phyloP scores from a whole-genome alignment of 2,113 vertebrate genomes.

The Pelecanus crispus region DNA sequence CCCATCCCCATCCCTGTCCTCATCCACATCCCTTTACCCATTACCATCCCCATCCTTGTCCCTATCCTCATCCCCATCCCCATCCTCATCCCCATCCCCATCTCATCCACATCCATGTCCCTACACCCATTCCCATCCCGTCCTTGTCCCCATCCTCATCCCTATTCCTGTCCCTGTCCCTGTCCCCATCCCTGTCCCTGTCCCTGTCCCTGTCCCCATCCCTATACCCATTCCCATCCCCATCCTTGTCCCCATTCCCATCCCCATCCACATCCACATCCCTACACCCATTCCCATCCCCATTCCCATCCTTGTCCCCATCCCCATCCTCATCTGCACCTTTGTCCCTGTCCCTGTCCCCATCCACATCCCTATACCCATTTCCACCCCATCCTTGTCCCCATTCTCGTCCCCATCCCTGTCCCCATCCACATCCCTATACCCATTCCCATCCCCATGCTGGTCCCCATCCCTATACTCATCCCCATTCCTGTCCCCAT shows the following conservation, averaged over 20 bases:
- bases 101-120: no score
- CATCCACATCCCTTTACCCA: neutral
- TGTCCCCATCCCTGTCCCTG: neutral
- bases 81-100: fast-evolving
- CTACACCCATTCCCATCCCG: neutral
- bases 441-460: fast-evolving
- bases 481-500: no score
- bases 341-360: fast-evolving
- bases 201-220: neutral
- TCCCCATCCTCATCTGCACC: neutral
- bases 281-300: fast-evolving
- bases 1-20: fast-evolving
- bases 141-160: no score
- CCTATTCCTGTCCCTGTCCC: neutral
- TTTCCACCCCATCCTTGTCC: fast-evolving
- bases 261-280: no score
- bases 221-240: neutral
- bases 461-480: fast-evolving
- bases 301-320: no score
- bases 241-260: no score
- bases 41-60: fast-evolving
- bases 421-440: neutral
- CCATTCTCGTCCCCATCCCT: fast-evolving
- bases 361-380: fast-evolving
- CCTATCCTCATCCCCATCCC: no score